Evolutionary conservation across 2,113 vertebrate genomes (phyloP).

Genomic region (Leuciscus idus): DNA sequence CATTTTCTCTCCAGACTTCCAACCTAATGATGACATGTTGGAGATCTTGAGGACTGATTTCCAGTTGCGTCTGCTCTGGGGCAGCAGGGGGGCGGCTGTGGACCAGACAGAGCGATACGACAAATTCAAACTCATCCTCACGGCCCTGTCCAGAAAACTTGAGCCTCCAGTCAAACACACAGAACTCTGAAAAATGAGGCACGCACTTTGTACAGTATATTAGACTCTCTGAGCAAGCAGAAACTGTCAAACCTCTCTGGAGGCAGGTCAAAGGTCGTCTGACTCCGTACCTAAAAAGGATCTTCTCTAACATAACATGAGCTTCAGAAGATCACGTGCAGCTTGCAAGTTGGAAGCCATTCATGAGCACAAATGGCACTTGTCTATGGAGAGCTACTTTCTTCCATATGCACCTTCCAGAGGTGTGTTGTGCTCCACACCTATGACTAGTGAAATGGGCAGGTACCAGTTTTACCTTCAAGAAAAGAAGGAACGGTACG

Average conservation of each 20-base stretch:
- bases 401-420: neutral
- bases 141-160: slow-evolving; percentile 91
- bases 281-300: neutral
- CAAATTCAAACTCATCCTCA: slow-evolving; percentile 96
- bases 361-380: neutral
- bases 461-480: slow-evolving; percentile 17
- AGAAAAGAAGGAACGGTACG: neutral
- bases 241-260: neutral
- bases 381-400: neutral
- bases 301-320: neutral
- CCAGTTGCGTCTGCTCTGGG: slow-evolving; percentile 95
- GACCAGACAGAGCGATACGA: slow-evolving; percentile 89
- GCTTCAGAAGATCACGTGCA: neutral
- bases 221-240: neutral
- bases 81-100: slow-evolving; percentile 92
- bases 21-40: slow-evolving; percentile 85
- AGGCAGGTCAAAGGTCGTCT: neutral
- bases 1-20: slow-evolving; percentile 77
- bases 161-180: slow-evolving; percentile 85
- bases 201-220: neutral
- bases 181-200: slow-evolving; percentile 74
- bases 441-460: neutral
- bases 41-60: slow-evolving; percentile 97
- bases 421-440: neutral
- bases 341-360: neutral